These are phyloP conservation scores for Knipowitschia caucasica DNA, from an alignment of 2,797 vertebrate species.

Conservation along the genomic window DNA sequence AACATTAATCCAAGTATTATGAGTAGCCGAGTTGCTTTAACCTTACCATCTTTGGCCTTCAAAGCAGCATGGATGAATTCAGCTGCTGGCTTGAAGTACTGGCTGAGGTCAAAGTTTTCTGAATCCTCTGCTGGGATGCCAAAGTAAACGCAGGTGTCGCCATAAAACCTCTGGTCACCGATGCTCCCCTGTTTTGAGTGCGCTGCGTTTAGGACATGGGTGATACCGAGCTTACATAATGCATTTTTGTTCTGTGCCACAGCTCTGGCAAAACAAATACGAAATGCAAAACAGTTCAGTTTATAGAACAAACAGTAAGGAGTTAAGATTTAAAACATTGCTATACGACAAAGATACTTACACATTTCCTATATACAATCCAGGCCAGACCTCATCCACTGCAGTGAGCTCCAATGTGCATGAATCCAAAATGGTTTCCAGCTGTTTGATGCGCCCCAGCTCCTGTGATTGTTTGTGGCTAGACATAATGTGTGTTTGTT, in stretches of 20 bases:
- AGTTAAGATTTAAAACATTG: neutral
- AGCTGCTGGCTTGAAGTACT: constrained; percentile 67
- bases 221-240: constrained; percentile 81
- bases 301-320: no score
- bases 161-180: constrained; percentile 77
- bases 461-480: constrained; percentile 50
- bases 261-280: constrained; percentile 52
- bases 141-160: constrained; percentile 68
- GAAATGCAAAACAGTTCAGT: neutral
- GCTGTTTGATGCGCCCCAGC: constrained; percentile 69
- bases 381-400: constrained; percentile 80
- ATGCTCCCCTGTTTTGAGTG: constrained; percentile 85
- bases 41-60: constrained; percentile 74
- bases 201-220: constrained; percentile 81
- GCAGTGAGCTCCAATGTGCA: constrained; percentile 75
- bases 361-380: constrained; percentile 79
- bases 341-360: constrained; percentile 65
- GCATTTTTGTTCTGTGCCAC: constrained; percentile 68
- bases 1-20: neutral
- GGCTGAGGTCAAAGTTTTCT: constrained; percentile 70
- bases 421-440: constrained; percentile 78
- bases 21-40: neutral
- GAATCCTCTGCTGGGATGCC: constrained; percentile 76
- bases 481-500: constrained; percentile 63
- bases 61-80: constrained; percentile 77